A percentile compares a stretch with the other conserved stretches of the same genome.
These are phyloP conservation scores for Sciurus niger DNA, from an alignment of 2,113 vertebrate genomes.

Conservation along the genomic window DNA sequence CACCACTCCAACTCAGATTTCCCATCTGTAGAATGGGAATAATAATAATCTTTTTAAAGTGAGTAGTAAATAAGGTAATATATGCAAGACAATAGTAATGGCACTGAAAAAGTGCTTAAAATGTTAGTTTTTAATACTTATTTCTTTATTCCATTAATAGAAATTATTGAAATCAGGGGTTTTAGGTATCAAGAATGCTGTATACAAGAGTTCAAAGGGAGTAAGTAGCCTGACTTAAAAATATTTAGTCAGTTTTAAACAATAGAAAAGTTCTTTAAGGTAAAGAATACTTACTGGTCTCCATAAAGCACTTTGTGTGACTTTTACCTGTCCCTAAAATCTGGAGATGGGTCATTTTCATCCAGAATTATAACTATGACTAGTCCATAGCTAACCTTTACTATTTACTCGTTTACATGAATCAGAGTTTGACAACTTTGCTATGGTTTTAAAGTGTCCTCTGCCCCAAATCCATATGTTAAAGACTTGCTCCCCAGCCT, in stretches of 20 bases:
- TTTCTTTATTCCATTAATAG: background rate
- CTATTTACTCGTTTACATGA: background rate
- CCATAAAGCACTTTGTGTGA: background rate
- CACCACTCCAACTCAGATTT: background rate
- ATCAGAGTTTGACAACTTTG: background rate
- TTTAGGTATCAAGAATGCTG: background rate
- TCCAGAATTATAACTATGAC: background rate
- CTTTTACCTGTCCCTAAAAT: constrained; percentile 3
- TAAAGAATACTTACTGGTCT: background rate
- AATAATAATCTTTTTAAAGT: background rate
- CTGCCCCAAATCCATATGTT: background rate
- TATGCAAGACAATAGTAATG: background rate
- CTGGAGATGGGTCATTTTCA: background rate
- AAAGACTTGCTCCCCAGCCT: background rate
- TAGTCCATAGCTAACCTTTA: background rate
- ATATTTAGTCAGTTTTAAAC: background rate
- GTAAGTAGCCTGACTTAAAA: background rate
- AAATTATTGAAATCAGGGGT: background rate
- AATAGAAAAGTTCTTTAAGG: constrained; percentile 26
- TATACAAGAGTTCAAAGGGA: background rate
- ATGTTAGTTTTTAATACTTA: background rate
- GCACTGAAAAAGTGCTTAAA: background rate
- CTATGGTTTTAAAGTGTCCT: background rate
- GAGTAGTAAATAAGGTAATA: background rate
- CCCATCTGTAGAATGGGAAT: background rate